Base-by-base conservation (phyloP, 2,113 vertebrate genomes). In the Alaudala cheleensis region DNA sequence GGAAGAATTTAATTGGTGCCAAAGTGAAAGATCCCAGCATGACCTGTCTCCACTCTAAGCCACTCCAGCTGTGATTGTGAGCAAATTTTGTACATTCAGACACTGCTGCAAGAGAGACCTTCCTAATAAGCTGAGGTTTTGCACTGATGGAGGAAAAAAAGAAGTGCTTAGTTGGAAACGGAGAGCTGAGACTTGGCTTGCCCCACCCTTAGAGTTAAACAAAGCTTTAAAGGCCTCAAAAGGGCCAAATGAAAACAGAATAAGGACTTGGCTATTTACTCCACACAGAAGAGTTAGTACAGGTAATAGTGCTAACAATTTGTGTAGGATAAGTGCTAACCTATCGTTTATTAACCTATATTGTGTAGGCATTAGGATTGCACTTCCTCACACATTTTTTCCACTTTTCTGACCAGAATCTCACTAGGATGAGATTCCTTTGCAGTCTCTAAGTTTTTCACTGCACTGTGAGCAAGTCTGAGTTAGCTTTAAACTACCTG, bases 1-100 rank as follows among this genome's bases (percentile, higher is more conserved):
- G 79, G 90, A 60, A 73, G 50, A 90, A 94, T 95, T 94, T 97
- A 94, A 96, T 95, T 97, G 95, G 89, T 92, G 90, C 45, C 76
- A 81, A 93, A 93, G 65, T 88, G 92, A 96, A 93, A 96, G 88
- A 94, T 96, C 92, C 64, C 94, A 96, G 93, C 82, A 86, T 60
- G 94, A 96, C 93, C 90, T 42, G 31, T 91, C 94, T 96, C 70
- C 24, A 45, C 61, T 84, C 15, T 92, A 81, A 95, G 86, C 56
- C 54, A 19, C 65, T 92, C 92, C 80, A 95, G 49, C 95, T 94
- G 95, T 57, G 93, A 84, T 64, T 53, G 67, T 90, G 87, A 90
- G 86, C 72, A 94, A 78, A 90, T 92, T 92, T 81, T 84, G 60
- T 94, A 64, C 82, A 67, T 95, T 94, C 77, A 95, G 92, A 81